Evolutionary conservation across 2,797 vertebrate species (phyloP), one percentile per base, ranked within the genome.

Genomic region (Myiothlypis chrysogaster): DNA sequence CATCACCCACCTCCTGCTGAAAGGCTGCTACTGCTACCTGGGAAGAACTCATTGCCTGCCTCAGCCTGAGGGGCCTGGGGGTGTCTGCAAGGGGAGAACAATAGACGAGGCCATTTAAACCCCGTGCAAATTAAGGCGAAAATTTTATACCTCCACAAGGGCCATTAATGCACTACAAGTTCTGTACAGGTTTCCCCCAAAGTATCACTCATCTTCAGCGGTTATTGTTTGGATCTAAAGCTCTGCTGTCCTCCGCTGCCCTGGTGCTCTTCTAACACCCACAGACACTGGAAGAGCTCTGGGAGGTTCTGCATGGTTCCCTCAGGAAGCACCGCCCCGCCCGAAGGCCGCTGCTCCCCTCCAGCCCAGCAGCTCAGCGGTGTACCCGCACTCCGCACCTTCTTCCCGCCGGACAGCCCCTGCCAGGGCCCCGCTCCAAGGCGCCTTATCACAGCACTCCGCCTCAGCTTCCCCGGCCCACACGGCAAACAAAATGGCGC

Each of bases 391-490:
- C 37, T 35, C 23, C 7, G 10, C 37, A 39, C 34, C 53, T 52
- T 52, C 53, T 15, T 56, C 13, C 14, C 4, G 1, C 18, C 4
- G 10, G 1, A 16, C 24, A 20, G 25, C 5, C 8, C 6, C 14
- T 9, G 20, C 46, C 18, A 5, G 2, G 11, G 3, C 35, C 14
- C 18, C 1, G 9, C 18, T 37, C 25, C 73, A 6, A 9, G 1
- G 10, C 35, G 32, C 70, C 34, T 19, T 35, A 19, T 14, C 44
- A 11, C 2, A 2, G 20, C 8, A 0, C 8, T 0, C 1, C 2
- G 1, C 66, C 43, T 19, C n/a, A 1, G 3, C 32, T 8, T 1
- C 7, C 22, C 1, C 10, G 0, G 23, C n/a, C 56, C 63, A 24
- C 34, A 59, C 30, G 3, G 15, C 11, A 9, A 43, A 65, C 77